Evolutionary conservation across 1,140 invertebrate species (phyloP), one percentile per base, ranked within the genome.

Genomic region (Microplitis demolitor): DNA sequence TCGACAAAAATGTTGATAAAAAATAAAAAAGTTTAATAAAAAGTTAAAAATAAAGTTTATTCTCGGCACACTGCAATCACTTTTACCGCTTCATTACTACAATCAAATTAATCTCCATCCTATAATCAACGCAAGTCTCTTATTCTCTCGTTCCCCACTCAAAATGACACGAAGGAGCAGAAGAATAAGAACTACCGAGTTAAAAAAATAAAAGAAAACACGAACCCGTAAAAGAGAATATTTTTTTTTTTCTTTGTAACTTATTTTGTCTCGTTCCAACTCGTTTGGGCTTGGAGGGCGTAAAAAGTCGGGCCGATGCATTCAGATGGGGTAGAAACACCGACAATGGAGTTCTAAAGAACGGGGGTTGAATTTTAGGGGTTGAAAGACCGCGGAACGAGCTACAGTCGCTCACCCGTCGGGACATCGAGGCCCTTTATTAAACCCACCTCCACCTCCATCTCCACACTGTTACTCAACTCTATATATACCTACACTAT

Each of bases 371-470:
- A 67, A 63, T 68, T 73, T 63, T 4, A 34, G 56, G 61, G 64
- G 66, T 63, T 67, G 73, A 50, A 67, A 71, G 58, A 61, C 51
- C 14, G 60, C 56, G 58, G 34, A 37, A 37, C 66, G 66, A 16
- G 16, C 51, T 45, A 45, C 39, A 24, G 34, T 63, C 58, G 34
- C 62, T 60, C 66, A 60, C 13, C 6, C 62, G 61, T 74, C 63
- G 63, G 50, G 37, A 72, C 35, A 14, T 64, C 54, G 16, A 67
- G 69, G 64, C 66, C 73, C 73, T 74, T 74, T 66, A 74, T 71
- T 74, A 66, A 71, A 67, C 37, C 64, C 33, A 64, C 61, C 69
- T 45, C 31, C 16, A 34, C 33, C 31, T 51, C 31, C 16, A 34
- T n/a, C 31, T 51, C 50, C 54, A 54, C 39, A 45, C 39, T 45